Evolutionary conservation across 2,888 invertebrate species (phyloP), one percentile per base, ranked within the genome.

Genomic region (Athripsodes cinereus): DNA sequence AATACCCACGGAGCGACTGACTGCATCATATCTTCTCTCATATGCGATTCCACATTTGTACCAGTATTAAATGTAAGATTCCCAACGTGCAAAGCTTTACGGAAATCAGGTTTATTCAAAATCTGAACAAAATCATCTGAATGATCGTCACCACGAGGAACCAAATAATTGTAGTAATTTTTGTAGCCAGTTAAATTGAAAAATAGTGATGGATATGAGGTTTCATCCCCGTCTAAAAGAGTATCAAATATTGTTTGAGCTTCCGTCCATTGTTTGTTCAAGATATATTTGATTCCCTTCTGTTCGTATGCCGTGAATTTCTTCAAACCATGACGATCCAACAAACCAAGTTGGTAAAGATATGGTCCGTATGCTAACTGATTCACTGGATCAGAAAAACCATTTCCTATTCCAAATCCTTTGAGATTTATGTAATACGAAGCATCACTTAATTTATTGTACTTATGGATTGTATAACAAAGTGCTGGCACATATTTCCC

Each of bases 81-180:
- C 2, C 96, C 95, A 1, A 96, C 94, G 70, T 96, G 94, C 60
- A 96, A 87, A 0, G 87, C 85, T 54, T 78, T 81, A 1, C 93
- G 80, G 0, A 89, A 81, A 47, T 79, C 75, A 49, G 73, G 72
- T 40, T 75, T 76, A 66, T 88, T 87, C 62, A 86, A 72, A 78
- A 58, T 26, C 19, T 50, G 3, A 2, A 40, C 26, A 20, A 52
- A 52, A 40, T 75, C 70, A 16, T 74, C 72, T 5, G 70, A 74
- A 55, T 73, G 73, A 10, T 69, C 67, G 63, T 80, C 79, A 51
- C 85, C 84, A 53, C 81, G 75, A 0, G 84, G 79, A 53, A 82
- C 76, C 18, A 93, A 70, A 68, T 81, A 89, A 69, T 92, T 91
- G 69, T 84, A 90, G 66, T 88, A 88, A 67, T 86, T 87, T 21